These are phyloP conservation scores for Drosophila fuyamai DNA, from an alignment of 1,140 invertebrate species.

Conservation along the genomic window DNA sequence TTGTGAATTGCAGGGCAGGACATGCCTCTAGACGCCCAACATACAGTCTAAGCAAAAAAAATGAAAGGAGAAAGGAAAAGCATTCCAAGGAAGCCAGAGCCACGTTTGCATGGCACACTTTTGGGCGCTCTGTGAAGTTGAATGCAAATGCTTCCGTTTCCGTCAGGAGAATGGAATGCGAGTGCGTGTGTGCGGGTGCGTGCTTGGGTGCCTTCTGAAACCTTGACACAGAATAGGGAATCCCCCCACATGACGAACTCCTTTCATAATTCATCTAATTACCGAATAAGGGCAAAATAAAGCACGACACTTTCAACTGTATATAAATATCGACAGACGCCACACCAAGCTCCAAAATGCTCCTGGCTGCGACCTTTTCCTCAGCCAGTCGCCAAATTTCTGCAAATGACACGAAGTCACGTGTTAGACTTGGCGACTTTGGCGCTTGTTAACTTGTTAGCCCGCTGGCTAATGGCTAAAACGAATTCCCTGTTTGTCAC, in stretches of 20 bases:
- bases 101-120: constrained; percentile 52
- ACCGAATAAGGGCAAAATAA: constrained; percentile 36
- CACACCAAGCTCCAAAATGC: constrained; percentile 27
- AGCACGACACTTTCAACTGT: constrained; percentile 18
- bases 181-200: constrained; percentile 2
- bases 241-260: constrained; percentile 18
- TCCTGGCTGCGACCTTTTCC: constrained; percentile 43
- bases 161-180: constrained; percentile 21
- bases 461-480: constrained; percentile 76
- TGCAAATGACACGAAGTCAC: constrained; percentile 81
- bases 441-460: constrained; percentile 77
- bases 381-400: constrained; percentile 53
- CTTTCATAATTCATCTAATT: constrained; percentile 59
- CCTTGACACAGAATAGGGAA: constrained; percentile 49
- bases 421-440: constrained; percentile 81
- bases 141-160: constrained; percentile 61
- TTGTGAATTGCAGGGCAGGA: constrained; percentile 35
- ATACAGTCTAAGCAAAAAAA: constrained; percentile 3
- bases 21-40: constrained; percentile 11
- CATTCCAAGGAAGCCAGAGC: constrained; percentile 7
- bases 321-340: constrained; percentile 35
- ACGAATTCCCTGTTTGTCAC: constrained; percentile 74
- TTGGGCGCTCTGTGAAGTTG: constrained; percentile 42
- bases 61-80: constrained; percentile 1
- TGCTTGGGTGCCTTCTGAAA: constrained; percentile 11